Percentiles rank a stretch among this genome's conserved stretches.
Conservation (phyloP, 2,888 invertebrate genomes). For the Lysandra bellargus region DNA sequence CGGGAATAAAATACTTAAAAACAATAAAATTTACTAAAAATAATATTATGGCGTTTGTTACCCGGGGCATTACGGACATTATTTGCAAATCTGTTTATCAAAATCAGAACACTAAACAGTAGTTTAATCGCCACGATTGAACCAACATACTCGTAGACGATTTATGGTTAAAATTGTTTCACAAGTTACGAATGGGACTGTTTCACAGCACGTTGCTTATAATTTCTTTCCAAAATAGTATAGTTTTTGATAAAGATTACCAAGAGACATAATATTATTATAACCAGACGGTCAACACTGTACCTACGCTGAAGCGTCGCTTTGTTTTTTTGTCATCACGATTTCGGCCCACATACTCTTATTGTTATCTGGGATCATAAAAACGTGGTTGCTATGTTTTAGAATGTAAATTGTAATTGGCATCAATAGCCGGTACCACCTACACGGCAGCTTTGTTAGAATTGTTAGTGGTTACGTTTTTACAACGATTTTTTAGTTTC, state of each 20-base stretch:
- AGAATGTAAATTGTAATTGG: constrained; percentile 70
- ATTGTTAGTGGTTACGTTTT: constrained; percentile 46
- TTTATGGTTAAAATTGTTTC: too few relatives aligned
- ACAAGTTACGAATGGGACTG: too few relatives aligned
- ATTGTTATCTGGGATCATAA: constrained; percentile 66
- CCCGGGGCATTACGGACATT: too few relatives aligned
- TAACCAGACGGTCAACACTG: not conserved
- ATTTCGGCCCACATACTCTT: constrained; percentile 62
- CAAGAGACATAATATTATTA: not conserved
- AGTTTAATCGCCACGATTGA: too few relatives aligned
- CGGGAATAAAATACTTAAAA: constrained; percentile 34
- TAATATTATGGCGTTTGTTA: too few relatives aligned
- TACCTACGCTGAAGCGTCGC: constrained; percentile 33
- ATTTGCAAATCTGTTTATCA: too few relatives aligned
- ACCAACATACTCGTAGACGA: too few relatives aligned
- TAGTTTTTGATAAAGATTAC: not conserved
- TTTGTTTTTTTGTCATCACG: constrained; percentile 45
- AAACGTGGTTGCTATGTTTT: constrained; percentile 64
- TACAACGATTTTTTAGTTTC: not conserved
- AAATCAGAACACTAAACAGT: too few relatives aligned
- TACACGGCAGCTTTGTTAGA: constrained; percentile 59
- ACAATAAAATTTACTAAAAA: not conserved
- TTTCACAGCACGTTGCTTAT: too few relatives aligned
- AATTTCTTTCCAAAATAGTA: too few relatives aligned
- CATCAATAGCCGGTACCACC: constrained; percentile 69